phyloP scores from a whole-genome alignment of 1,140 invertebrate species.

The Pygmarrhopalites habei region DNA sequence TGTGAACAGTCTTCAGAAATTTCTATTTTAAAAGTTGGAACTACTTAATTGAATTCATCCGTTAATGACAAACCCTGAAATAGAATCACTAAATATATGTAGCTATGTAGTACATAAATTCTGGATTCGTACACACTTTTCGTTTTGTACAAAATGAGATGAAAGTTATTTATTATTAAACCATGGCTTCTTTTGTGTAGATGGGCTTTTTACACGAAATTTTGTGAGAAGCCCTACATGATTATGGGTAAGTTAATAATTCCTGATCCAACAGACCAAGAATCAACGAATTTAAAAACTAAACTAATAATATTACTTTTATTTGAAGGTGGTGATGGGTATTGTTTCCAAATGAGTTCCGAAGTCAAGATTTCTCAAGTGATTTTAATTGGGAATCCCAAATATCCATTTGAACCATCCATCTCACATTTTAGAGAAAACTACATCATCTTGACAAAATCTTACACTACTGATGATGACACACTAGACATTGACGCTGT shows the following conservation, averaged over 20 bases:
- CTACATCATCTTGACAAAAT: not conserved
- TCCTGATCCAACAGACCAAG: too few species aligned
- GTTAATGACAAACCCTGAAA: not conserved
- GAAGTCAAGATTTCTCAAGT: slow-evolving; percentile 8
- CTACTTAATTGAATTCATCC: not conserved
- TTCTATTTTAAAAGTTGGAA: not conserved
- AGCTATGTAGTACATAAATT: not conserved
- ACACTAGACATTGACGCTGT: slow-evolving; percentile 7
- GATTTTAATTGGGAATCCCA: slow-evolving; percentile 16
- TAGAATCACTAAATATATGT: not conserved
- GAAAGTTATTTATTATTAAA: not conserved
- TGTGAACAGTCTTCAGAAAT: not conserved
- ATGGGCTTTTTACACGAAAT: slow-evolving; percentile 18
- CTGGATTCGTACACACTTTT: not conserved
- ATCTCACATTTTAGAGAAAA: slow-evolving; percentile 9
- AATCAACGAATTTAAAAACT: too few species aligned
- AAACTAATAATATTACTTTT: too few species aligned
- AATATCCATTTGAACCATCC: slow-evolving; percentile 17
- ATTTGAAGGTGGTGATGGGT: slow-evolving; percentile 17
- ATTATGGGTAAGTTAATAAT: too few species aligned
- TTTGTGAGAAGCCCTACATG: slow-evolving; percentile 7
- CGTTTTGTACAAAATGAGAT: not conserved
- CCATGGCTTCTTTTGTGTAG: slow-evolving; percentile 1
- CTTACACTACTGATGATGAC: not conserved
- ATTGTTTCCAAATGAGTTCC: not conserved